phyloP scores from a whole-genome alignment of 1,140 invertebrate species.

The Drosophila ambigua region DNA sequence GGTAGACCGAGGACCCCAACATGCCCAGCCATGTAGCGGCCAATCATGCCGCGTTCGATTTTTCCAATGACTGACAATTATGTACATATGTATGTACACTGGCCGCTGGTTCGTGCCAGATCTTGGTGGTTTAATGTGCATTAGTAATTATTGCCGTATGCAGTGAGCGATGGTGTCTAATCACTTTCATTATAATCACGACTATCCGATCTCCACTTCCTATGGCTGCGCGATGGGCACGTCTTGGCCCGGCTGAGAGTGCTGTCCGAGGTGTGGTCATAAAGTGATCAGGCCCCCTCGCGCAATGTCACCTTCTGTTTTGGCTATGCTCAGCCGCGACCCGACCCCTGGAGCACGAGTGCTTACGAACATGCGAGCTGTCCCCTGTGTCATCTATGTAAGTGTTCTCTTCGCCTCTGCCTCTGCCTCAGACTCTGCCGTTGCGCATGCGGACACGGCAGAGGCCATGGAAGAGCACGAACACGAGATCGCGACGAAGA shows the following conservation, averaged over 20 bases:
- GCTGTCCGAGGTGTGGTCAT: slow-evolving; percentile 17
- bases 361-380: too few relatives aligned
- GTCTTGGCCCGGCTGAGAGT: slow-evolving; percentile 12
- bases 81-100: too few relatives aligned
- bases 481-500: slow-evolving; percentile 32
- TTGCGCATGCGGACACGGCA: slow-evolving; percentile 41
- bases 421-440: slow-evolving; percentile 23
- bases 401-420: slow-evolving; percentile 23
- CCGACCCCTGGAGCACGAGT: slow-evolving; percentile 12
- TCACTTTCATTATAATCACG: slow-evolving; percentile 45
- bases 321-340: slow-evolving; percentile 8
- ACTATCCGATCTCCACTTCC: slow-evolving; percentile 18
- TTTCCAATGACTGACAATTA: too few relatives aligned
- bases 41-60: too few relatives aligned
- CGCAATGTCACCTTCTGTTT: slow-evolving; percentile 7
- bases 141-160: slow-evolving; percentile 12
- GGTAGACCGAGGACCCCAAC: too few relatives aligned
- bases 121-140: too few relatives aligned
- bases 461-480: slow-evolving; percentile 13
- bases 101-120: too few relatives aligned
- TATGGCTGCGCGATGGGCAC: slow-evolving; percentile 16
- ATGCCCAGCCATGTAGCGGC: too few relatives aligned
- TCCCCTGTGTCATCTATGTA: slow-evolving; percentile 4
- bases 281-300: background rate
- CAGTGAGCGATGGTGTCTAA: slow-evolving; percentile 22